Conservation (phyloP, 2,797 vertebrate genomes). For the Karalla daura region DNA sequence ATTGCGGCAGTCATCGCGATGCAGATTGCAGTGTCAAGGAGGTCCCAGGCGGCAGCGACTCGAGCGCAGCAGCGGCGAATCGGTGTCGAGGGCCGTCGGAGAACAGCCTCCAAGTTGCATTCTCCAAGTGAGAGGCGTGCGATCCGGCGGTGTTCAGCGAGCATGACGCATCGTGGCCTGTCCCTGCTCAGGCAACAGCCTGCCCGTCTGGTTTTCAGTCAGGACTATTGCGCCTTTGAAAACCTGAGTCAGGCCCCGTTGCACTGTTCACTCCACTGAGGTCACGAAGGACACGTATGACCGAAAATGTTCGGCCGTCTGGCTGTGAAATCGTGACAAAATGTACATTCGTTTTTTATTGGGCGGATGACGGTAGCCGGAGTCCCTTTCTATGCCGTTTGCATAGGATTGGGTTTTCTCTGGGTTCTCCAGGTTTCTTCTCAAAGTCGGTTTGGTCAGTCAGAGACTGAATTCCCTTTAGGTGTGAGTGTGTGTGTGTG, state of each 20-base stretch:
- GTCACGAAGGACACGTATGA: too few species aligned
- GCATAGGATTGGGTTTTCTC: too few species aligned
- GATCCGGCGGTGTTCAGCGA: not conserved
- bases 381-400: too few species aligned
- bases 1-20: not conserved
- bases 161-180: not conserved
- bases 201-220: slow-evolving; percentile 2
- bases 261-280: too few species aligned
- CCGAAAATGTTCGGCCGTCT: too few species aligned
- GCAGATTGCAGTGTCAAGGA: not conserved
- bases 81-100: not conserved
- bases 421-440: too few species aligned
- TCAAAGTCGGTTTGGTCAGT: too few species aligned
- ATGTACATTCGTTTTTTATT: too few species aligned
- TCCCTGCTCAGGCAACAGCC: not conserved
- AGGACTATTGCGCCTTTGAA: not conserved
- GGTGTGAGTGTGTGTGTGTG: too few species aligned
- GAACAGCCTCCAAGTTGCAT: not conserved
- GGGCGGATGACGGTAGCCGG: too few species aligned
- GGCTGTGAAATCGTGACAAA: too few species aligned
- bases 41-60: not conserved
- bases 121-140: not conserved
- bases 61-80: not conserved
- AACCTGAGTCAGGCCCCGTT: slow-evolving; percentile 16
- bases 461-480: too few species aligned